Evolutionary conservation across 2,888 invertebrate genomes (phyloP).

Genomic region (Parasteatoda lunata): DNA sequence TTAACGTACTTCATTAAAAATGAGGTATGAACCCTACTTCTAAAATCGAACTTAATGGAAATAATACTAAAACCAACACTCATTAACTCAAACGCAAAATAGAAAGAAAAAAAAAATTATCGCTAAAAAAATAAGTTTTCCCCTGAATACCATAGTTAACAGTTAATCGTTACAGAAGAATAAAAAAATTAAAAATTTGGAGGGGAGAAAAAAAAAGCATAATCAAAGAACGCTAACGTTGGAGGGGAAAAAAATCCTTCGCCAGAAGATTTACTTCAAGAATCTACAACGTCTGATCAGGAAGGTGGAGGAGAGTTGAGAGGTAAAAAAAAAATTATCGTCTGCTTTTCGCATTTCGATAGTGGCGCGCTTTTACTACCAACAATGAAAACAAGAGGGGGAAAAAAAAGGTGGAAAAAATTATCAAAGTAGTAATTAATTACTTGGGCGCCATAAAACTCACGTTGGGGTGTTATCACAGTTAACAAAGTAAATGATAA

Average conservation of each 20-base stretch:
- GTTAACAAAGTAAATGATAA: conserved; percentile 63
- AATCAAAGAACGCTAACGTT: conserved; percentile 46
- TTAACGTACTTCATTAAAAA: conserved; percentile 66
- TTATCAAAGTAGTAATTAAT: conserved; percentile 64
- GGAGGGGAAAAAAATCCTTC: background rate
- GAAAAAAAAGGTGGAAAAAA: conserved; percentile 13
- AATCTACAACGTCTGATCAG: conserved; percentile 52
- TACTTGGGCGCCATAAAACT: conserved; percentile 56
- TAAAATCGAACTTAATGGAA: conserved; percentile 62
- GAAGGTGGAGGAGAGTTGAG: background rate
- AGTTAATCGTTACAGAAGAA: conserved; percentile 53
- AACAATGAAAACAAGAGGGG: conserved; percentile 30
- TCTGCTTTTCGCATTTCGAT: conserved; percentile 27
- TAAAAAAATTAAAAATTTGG: background rate
- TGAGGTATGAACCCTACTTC: conserved; percentile 46
- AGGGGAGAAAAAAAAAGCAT: conserved; percentile 9
- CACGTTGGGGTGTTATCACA: conserved; percentile 55
- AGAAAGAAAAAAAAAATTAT: conserved; percentile 30
- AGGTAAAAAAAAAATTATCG: conserved; percentile 45
- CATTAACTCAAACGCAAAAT: conserved; percentile 61
- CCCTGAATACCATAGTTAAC: conserved; percentile 56
- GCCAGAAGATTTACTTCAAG: conserved; percentile 46
- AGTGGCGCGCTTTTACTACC: conserved; percentile 37
- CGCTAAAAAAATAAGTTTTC: conserved; percentile 32
- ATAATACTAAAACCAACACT: conserved; percentile 67